Base-by-base conservation (phyloP, 2,888 invertebrate species). In the Mechanitis mazaeus region DNA sequence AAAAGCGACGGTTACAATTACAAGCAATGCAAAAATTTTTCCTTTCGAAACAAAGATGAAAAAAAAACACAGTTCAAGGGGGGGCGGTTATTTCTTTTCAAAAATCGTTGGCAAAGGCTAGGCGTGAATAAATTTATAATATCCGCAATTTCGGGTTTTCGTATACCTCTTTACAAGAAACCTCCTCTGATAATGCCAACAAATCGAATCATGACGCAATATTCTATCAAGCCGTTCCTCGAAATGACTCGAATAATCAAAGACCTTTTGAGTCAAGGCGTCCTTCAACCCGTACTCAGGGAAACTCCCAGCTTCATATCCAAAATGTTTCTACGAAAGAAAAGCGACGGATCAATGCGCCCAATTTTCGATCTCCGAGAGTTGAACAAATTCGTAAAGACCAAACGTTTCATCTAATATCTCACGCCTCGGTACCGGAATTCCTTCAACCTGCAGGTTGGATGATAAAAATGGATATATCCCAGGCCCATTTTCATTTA, bases 321-420 rank as follows among this genome's bases (percentile, higher is more conserved):
- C 5, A 65, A 63, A 5, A 67, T 72, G 59, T 72, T 71, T 54
- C 38, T 71, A 12, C 54, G 68, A 42, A 64, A 61, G 33, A 72
- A 72, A 54, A 7, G 63, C 55, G 71, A 70, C 59, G 70, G 72
- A 3, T 61, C 66, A 3, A 9, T 67, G 4, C 58, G 70, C 0
- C 71, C 72, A 70, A 59, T 71, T 9, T 68, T 72, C 68, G 69
- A 72, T 55, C 64, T 69, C 9, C 59, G 68, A 54, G 63, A 59
- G 7, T 56, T 71, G n/a, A 70, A 69, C 53, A 12, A 28, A 4
- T 64, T 35, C 6, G 6, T 35, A 35, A 35, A 1, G 35, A 6
- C 35, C 3, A 35, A 35, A 6, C 35, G 2, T 35, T 35, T 6
- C 3, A 3, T 5, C 35, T 35, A 6, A 35, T 35, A 35, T 35